Evolutionary conservation across 2,888 invertebrate genomes (phyloP), one percentile per base, ranked within the genome.

Genomic region (Lamproptera curius): DNA sequence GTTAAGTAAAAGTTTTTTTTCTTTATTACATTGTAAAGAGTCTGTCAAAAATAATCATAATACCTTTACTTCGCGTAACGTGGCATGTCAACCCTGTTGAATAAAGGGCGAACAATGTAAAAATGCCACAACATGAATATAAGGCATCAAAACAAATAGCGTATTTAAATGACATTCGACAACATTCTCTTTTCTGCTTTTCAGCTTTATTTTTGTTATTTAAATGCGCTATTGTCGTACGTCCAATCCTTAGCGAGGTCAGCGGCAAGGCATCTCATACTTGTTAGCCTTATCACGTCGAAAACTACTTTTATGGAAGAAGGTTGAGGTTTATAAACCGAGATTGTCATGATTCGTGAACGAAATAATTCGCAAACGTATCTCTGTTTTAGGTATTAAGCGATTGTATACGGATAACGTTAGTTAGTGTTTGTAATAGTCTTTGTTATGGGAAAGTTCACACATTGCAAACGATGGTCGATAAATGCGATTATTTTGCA

Each of bases 231-330:
- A 16, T 16, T 39, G 35, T 41, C 26, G 35, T 48, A 4, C 8
- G n/a, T 34, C 38, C 23, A 42, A 11, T 28, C 13, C 34, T 17
- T 17, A 17, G 23, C 39, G 15, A 48, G 48, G 48, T 43, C 43
- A 26, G 10, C 40, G 23, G 15, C 35, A 39, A 48, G 28, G 26
- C 42, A 26, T 39, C 17, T 16, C 14, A 20, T 23, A 35, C 48
- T 48, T 43, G 48, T 43, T 48, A 39, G 39, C 48, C 48, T 48
- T 48, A 48, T 43, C 43, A 48, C 42, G 39, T 48, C 34, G 17
- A 43, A 48, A 48, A 43, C 37, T 43, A 43, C 43, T 48, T 48
- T 43, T 43, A 48, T 43, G 35, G 34, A 28, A 48, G 37, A 48
- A 48, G 38, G 42, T 42, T 42, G 38, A 28, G 46, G 41, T 41